Percentiles rank a stretch among this genome's conserved stretches.
These are phyloP conservation scores for Tricholauxania praeusta DNA, from an alignment of 2,888 invertebrate genomes.

Conservation along the genomic window DNA sequence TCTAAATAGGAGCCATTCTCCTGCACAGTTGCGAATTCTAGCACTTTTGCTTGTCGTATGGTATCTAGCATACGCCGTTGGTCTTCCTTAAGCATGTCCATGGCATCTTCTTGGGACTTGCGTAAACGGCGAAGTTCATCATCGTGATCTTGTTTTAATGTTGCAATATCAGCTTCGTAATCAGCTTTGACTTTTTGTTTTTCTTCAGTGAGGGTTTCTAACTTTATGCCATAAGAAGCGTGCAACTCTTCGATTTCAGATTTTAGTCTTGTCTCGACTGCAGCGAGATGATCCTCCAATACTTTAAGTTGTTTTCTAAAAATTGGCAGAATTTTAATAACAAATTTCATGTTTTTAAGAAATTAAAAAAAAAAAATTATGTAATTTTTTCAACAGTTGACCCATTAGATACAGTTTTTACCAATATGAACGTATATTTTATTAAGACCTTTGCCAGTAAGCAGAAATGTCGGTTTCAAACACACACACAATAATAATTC, in stretches of 20 bases:
- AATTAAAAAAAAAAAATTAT: too few species aligned
- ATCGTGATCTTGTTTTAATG: slow-evolving; percentile 59
- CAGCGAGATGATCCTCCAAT: slow-evolving; percentile 59
- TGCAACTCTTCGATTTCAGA: slow-evolving; percentile 57
- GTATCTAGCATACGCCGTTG: slow-evolving; percentile 60
- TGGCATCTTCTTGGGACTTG: slow-evolving; percentile 59
- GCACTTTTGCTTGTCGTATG: slow-evolving; percentile 64
- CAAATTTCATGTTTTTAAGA: too few species aligned
- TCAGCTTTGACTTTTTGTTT: slow-evolving; percentile 53
- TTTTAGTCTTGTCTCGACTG: slow-evolving; percentile 61
- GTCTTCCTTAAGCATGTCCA: slow-evolving; percentile 57
- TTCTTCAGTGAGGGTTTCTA: slow-evolving; percentile 53
- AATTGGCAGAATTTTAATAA: neutral
- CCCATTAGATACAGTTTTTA: too few species aligned
- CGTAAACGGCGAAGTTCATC: slow-evolving; percentile 59
- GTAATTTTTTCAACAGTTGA: too few species aligned
- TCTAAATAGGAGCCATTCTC: slow-evolving; percentile 65
- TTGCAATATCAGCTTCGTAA: slow-evolving; percentile 54
- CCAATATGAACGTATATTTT: too few species aligned
- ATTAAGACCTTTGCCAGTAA: too few species aligned
- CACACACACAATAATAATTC: too few species aligned
- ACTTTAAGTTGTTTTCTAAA: slow-evolving; percentile 64
- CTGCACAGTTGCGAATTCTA: slow-evolving; percentile 64
- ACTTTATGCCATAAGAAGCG: slow-evolving; percentile 57
- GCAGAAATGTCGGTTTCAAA: too few species aligned